Evolutionary conservation across 1,140 invertebrate species (phyloP).

Genomic region (Hycleus cichorii): DNA sequence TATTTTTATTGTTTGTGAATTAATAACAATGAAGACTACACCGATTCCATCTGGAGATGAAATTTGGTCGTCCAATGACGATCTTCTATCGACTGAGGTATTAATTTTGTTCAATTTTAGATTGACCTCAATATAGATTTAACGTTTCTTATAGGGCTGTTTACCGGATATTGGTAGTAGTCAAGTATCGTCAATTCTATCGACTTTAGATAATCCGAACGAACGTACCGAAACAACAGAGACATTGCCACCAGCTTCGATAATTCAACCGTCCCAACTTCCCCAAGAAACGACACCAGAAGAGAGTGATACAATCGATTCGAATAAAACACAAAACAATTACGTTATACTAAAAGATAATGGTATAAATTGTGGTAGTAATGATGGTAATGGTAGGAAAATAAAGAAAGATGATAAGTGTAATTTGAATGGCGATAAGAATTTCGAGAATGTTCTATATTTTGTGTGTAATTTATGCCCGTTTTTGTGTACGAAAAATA

Average conservation of each 20-base stretch:
- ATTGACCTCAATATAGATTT: constrained; percentile 2
- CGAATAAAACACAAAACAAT: constrained; percentile 17
- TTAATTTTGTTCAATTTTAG: not conserved
- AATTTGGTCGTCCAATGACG: constrained; percentile 27
- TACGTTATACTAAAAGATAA: constrained; percentile 30
- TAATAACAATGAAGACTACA: constrained; percentile 26
- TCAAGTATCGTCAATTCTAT: constrained; percentile 35
- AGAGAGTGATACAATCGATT: constrained; percentile 7
- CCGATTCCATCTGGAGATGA: constrained; percentile 19
- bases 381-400: not conserved
- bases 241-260: constrained; percentile 16
- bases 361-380: constrained; percentile 1
- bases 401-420: constrained; percentile 10
- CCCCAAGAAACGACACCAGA: constrained; percentile 14
- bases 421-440: constrained; percentile 17
- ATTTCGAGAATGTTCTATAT: constrained; percentile 31
- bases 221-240: not conserved
- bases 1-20: too few species aligned
- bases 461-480: constrained; percentile 37
- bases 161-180: constrained; percentile 34
- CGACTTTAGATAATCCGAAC: constrained; percentile 27
- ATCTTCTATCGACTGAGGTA: constrained; percentile 24
- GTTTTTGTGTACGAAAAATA: constrained; percentile 36
- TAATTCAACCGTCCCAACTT: not conserved
- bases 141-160: constrained; percentile 26